Base-by-base conservation (phyloP, 1,140 invertebrate species). In the Hyles vespertilio region DNA sequence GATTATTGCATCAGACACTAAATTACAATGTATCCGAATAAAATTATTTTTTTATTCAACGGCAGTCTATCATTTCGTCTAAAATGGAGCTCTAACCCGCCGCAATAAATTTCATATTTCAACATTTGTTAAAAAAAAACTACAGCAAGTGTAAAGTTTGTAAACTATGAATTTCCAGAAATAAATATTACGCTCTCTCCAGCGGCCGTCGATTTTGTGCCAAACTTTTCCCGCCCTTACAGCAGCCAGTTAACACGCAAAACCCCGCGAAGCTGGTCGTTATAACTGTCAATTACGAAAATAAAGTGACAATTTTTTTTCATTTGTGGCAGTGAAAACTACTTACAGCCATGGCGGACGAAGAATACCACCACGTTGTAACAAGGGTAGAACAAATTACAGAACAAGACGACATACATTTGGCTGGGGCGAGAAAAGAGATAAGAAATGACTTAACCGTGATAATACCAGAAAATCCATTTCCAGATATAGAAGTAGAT, bases 401-500 rank as follows among this genome's bases (percentile, higher is more conserved):
- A 3, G 86, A 86, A 56, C 75, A 86, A 59, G 86, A 89, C 11
- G 84, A 89, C 56, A 86, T 65, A 63, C 47, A 79, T 59, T 64
- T 89, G 22, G 86, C 86, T 4, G 86, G 86, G 22, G 86, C 86
- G 0, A 81, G 57, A 54, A 87, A 85, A 36, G 86, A 89, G 63
- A 78, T 77, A 40, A 67, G 84, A 32, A 87, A 87, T 49, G 84
- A 87, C 10, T 63, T 87, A 33, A 78, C 77, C 11, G 79, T 87
- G 22, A 76, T 89, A 6, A 89, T 89, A 64, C 85, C 84, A 33
- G 84, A 89, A 68, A 88, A 87, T 51, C 86, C 83, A 5, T 89
- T 90, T 56, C 87, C 89, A 10, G 89, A 89, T 54, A 87, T 87
- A 58, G 82, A 80, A 71, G 83, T 90, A 0, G 87, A 89, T 32